Evolutionary conservation across 2,888 invertebrate species (phyloP).

Genomic region (Dromius quadrimaculatus): DNA sequence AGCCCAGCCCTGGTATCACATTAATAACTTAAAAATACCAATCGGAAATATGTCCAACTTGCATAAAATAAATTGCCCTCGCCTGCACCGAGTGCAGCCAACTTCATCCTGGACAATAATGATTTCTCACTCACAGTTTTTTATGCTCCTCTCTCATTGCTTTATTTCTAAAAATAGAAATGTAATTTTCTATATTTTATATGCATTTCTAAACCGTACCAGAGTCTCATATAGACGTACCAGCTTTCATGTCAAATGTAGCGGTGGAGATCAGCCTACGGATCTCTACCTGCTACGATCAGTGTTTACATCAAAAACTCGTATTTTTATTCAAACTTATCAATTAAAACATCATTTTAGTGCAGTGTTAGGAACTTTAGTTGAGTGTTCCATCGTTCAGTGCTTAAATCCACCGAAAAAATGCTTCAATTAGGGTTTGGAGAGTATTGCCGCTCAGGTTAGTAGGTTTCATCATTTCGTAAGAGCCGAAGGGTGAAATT

Average conservation of each 20-base stretch:
- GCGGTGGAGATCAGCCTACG: slow-evolving; percentile 41
- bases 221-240: slow-evolving; percentile 30
- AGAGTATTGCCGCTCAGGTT: slow-evolving; percentile 46
- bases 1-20: too few relatives aligned
- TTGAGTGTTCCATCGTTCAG: slow-evolving; percentile 12
- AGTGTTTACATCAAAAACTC: slow-evolving; percentile 41
- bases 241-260: slow-evolving; percentile 37
- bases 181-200: too few relatives aligned
- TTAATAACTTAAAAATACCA: too few relatives aligned
- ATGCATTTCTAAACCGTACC: not conserved
- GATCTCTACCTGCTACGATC: slow-evolving; percentile 35
- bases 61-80: too few relatives aligned
- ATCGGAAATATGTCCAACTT: too few relatives aligned
- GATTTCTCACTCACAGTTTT: too few relatives aligned
- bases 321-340: slow-evolving; percentile 11
- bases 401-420: slow-evolving; percentile 23
- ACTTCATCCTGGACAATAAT: too few relatives aligned
- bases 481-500: slow-evolving; percentile 44
- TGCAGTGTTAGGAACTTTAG: slow-evolving; percentile 36
- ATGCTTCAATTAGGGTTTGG: slow-evolving; percentile 22
- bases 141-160: too few relatives aligned
- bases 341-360: slow-evolving; percentile 40
- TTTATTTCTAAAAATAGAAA: too few relatives aligned
- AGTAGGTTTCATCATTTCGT: slow-evolving; percentile 28
- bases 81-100: too few relatives aligned